These are phyloP conservation scores for Ceratothoa steindachneri DNA, from an alignment of 2,888 invertebrate genomes.

Conservation along the genomic window DNA sequence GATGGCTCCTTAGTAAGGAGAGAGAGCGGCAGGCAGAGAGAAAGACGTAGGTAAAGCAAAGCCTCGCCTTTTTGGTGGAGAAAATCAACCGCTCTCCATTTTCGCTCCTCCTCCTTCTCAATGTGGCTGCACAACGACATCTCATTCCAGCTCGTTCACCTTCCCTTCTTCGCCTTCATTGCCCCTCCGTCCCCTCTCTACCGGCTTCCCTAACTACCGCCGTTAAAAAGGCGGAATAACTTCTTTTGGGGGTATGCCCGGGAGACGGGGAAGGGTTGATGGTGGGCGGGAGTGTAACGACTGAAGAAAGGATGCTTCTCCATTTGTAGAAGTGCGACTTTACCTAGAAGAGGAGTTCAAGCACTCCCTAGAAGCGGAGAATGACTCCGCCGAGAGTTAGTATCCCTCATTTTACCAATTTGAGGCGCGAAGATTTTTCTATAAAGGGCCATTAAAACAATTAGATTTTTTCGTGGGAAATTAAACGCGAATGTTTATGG, in stretches of 20 bases:
- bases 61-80: too few species aligned
- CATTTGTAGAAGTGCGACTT: too few species aligned
- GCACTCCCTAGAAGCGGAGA: neutral
- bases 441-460: constrained; percentile 5
- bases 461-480: constrained; percentile 11
- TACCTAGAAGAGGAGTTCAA: neutral
- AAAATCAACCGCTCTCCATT: too few species aligned
- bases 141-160: too few species aligned
- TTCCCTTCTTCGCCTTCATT: too few species aligned
- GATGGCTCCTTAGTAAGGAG: neutral
- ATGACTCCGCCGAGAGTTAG: neutral
- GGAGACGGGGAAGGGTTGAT: too few species aligned
- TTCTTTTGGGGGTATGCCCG: too few species aligned
- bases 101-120: too few species aligned
- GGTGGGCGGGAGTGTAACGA: too few species aligned
- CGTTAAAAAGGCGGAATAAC: neutral
- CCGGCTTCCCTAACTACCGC: neutral
- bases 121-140: too few species aligned
- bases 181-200: too few species aligned
- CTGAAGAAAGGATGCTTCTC: too few species aligned
- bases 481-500: constrained; percentile 6
- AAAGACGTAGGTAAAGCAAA: neutral
- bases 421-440: neutral
- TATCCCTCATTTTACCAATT: constrained; percentile 8
- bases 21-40: neutral